Conservation (phyloP, 2,113 vertebrate species). For the Phalacrocorax carbo region DNA sequence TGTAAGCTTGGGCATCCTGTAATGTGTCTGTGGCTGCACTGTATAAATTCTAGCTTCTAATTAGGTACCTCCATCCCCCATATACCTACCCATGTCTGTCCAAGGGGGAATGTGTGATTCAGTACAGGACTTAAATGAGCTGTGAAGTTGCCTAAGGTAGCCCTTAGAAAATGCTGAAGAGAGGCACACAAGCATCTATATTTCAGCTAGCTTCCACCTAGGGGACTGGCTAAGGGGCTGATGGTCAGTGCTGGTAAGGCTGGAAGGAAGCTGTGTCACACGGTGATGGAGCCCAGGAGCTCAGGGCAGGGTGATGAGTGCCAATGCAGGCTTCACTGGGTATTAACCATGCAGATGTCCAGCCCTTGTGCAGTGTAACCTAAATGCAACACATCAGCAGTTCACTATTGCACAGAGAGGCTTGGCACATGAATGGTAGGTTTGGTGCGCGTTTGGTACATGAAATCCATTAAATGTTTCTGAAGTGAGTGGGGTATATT, state of each 20-base stretch:
- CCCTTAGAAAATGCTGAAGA: not conserved
- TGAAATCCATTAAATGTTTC: not conserved
- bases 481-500: fast-evolving
- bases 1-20: not conserved
- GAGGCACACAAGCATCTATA: fast-evolving
- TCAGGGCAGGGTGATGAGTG: fast-evolving
- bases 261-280: not conserved
- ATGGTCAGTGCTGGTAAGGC: not conserved
- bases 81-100: not conserved
- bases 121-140: not conserved
- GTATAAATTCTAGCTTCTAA: not conserved
- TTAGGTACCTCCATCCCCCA: not conserved
- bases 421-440: fast-evolving
- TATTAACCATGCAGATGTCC: fast-evolving
- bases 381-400: not conserved
- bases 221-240: not conserved
- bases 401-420: fast-evolving
- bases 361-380: fast-evolving
- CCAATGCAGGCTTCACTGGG: not conserved
- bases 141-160: not conserved
- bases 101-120: too few species aligned
- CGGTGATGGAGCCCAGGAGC: not conserved
- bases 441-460: not conserved
- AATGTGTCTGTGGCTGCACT: not conserved
- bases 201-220: not conserved